Conservation (phyloP, 1,140 invertebrate genomes). For the Nephila pilipes region DNA sequence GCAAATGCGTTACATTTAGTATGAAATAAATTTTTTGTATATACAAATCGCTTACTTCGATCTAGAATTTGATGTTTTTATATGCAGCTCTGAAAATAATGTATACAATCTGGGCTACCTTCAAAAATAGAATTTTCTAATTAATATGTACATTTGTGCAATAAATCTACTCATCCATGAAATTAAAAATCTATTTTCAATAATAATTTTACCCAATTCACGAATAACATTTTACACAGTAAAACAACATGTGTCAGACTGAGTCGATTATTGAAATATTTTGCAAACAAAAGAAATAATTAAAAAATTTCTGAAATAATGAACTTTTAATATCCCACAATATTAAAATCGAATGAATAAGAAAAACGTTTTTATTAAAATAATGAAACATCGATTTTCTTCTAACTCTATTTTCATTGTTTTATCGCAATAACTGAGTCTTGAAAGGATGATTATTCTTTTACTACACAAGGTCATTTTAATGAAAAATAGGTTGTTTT, state of each 20-base stretch:
- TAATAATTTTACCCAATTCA: background rate
- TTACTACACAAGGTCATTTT: background rate
- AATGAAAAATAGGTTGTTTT: background rate
- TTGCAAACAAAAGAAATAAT: background rate
- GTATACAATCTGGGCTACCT: too few relatives aligned
- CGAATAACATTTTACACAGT: background rate
- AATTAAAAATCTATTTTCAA: too few relatives aligned
- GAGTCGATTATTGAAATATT: background rate
- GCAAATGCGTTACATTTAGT: too few relatives aligned
- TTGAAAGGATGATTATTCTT: background rate
- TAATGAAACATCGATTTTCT: background rate
- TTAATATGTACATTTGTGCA: too few relatives aligned
- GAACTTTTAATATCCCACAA: background rate
- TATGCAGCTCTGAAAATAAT: too few relatives aligned
- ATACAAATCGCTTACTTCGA: too few relatives aligned
- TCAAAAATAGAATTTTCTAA: too few relatives aligned
- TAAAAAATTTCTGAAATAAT: background rate
- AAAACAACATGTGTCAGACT: background rate
- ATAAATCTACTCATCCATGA: too few relatives aligned
- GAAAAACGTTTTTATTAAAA: background rate
- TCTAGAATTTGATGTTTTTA: too few relatives aligned
- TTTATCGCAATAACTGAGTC: background rate
- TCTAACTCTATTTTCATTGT: background rate
- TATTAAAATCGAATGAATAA: background rate
- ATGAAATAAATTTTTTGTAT: too few relatives aligned